These are phyloP conservation scores for Ceyx erithaca DNA, from an alignment of 2,797 vertebrate species.

Conservation along the genomic window DNA sequence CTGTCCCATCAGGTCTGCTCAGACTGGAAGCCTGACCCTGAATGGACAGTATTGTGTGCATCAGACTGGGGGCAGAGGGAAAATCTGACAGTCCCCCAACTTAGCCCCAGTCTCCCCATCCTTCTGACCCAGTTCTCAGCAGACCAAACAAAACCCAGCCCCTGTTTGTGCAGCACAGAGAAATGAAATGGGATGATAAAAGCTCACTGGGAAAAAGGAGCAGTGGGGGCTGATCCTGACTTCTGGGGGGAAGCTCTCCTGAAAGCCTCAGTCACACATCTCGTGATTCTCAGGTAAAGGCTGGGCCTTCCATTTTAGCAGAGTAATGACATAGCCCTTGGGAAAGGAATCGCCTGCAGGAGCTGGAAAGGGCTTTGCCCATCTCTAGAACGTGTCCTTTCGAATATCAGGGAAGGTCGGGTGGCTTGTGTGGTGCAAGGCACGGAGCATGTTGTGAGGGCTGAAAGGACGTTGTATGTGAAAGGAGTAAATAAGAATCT, in stretches of 20 bases:
- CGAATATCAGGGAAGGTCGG: background rate
- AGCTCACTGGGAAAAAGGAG: background rate
- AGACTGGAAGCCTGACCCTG: background rate
- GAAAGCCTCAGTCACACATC: background rate
- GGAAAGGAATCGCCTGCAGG: background rate
- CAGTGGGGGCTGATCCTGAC: background rate
- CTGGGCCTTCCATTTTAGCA: background rate
- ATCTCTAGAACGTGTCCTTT: background rate
- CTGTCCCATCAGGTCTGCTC: background rate
- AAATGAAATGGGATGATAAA: background rate
- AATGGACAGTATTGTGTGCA: accelerated
- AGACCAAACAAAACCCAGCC: background rate
- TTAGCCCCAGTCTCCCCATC: background rate
- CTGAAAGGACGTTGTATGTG: background rate
- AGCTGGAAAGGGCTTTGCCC: background rate
- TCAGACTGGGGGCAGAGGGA: background rate
- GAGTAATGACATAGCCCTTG: background rate
- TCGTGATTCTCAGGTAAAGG: background rate
- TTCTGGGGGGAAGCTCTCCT: background rate
- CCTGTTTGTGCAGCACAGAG: background rate
- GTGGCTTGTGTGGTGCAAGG: accelerated
- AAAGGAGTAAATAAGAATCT: background rate
- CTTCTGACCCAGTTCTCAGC: background rate
- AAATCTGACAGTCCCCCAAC: accelerated
- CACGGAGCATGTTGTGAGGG: accelerated